Evolutionary conservation across 2,888 invertebrate species (phyloP), one percentile per base, ranked within the genome.

Genomic region (Euzophera pinguis): DNA sequence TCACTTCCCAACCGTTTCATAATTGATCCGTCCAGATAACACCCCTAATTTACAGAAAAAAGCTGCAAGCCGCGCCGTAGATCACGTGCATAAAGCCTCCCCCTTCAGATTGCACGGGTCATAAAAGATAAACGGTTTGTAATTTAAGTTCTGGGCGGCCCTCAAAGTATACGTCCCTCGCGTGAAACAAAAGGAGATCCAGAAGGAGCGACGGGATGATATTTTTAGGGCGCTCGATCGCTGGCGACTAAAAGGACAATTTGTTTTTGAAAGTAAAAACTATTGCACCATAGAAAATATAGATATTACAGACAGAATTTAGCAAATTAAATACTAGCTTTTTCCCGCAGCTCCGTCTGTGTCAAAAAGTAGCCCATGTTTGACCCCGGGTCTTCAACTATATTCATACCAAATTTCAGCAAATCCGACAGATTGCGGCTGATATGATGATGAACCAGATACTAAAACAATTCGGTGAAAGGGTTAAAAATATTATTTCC

Each of bases 121-220:
- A 83, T 83, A 83, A 81, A 78, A 81, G 83, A 83, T 82, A 83
- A 83, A 82, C 80, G 79, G 60, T 63, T 67, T 71, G 82, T 82
- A 81, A 77, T 76, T 82, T 75, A 73, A 73, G 68, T 64, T 72
- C 62, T 61, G 16, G 47, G 72, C 74, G 58, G 64, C 63, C 67
- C 59, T 64, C 62, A 59, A 62, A 63, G 63, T 64, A 59, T 65
- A 56, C 63, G 69, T 72, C 75, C 77, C 76, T 66, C 64, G 77
- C 63, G 75, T 66, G 72, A 71, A 71, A 74, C 69, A 45, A 64
- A 62, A 61, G 61, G 49, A 52, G 52, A 34, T 57, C 55, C 57
- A 59, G 57, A 53, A 59, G 61, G 55, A 56, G 60, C 53, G 47
- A 56, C 54, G 51, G 57, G 54, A 52, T 52, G 53, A 50, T 48